Evolutionary conservation across 2,113 vertebrate species (phyloP), one percentile per base, ranked within the genome.

Genomic region (Scolopax mira): DNA sequence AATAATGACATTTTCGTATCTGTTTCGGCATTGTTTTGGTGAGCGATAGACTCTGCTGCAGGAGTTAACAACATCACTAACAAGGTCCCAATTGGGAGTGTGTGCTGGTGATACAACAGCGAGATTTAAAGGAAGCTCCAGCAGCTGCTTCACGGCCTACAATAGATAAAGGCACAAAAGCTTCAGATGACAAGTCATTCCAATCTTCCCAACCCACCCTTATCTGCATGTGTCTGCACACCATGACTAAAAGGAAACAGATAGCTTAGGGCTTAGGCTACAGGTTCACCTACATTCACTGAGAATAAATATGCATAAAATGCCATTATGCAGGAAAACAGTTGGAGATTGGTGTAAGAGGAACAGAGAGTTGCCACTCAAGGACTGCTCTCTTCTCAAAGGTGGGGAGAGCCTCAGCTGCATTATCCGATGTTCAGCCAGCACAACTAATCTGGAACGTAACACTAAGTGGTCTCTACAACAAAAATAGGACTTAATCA

Each of bases 41-140:
- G 99, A 99, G 96, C 99, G 99, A 97, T 99, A 99, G 94, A 99
- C 98, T 87, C 99, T 98, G 96, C 99, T 99, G 97, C 98, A 99
- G 66, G 99, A 99, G 97, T 99, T 99, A 84, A 99, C 99, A 90
- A 99, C 98, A 27, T 99, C 99, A 31, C 99, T 99, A 85, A 99
- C 99, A 73, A 99, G 98, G 97, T 99, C 99, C 99, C 99, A 99
- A 95, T 99, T 99, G n/a, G 99, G 98, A 33, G 99, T 99, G 98
- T 99, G 99, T 4, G 99, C 99, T 37, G 99, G 99, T 1, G 99
- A 99, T 88, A 99, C 98, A 48, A 99, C 98, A 44, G 98, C 98
- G 78, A 99, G 98, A 97, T 99, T 99, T 93, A 99, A 97, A 25
- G 99, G 99, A 69, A 99, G 98, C 97, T 99, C 99, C 94, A 99